Evolutionary conservation across 1,140 invertebrate species (phyloP).

Genomic region (Samia ricini): DNA sequence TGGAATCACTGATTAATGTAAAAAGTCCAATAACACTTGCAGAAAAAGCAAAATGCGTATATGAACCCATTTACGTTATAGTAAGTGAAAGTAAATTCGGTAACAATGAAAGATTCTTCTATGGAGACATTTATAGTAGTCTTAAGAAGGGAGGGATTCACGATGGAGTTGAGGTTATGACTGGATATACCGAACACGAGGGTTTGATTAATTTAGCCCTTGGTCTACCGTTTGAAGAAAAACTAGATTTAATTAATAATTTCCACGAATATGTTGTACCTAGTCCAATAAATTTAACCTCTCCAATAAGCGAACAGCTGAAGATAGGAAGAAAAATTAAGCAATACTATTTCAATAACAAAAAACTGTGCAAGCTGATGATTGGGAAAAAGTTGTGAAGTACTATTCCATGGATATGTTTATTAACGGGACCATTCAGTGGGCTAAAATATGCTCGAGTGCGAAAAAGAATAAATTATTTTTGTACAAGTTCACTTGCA

Average conservation of each 20-base stretch:
- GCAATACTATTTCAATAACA: conserved; percentile 27
- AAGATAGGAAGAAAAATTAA: conserved; percentile 27
- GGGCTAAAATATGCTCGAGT: conserved; percentile 14
- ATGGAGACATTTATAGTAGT: conserved; percentile 23
- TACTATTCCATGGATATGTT: conserved; percentile 18
- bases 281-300: conserved; percentile 11
- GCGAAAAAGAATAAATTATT: conserved; percentile 29
- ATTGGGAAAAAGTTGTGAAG: conserved; percentile 20
- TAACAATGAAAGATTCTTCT: conserved; percentile 37
- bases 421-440: conserved; percentile 26
- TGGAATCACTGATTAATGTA: conserved; percentile 21
- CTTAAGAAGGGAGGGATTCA: conserved; percentile 30
- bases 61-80: conserved; percentile 17
- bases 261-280: conserved; percentile 20
- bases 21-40: conserved; percentile 19
- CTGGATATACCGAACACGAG: conserved; percentile 32
- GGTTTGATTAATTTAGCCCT: conserved; percentile 19
- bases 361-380: conserved; percentile 11
- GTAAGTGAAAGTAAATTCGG: conserved; percentile 36
- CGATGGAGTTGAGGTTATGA: conserved; percentile 36
- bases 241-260: conserved; percentile 23
- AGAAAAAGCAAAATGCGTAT: conserved; percentile 13
- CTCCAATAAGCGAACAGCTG: conserved; percentile 16
- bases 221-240: conserved; percentile 4
- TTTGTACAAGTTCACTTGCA: conserved; percentile 36